These are phyloP conservation scores for Lagopus muta DNA, from an alignment of 2,113 vertebrate genomes.

Conservation along the genomic window DNA sequence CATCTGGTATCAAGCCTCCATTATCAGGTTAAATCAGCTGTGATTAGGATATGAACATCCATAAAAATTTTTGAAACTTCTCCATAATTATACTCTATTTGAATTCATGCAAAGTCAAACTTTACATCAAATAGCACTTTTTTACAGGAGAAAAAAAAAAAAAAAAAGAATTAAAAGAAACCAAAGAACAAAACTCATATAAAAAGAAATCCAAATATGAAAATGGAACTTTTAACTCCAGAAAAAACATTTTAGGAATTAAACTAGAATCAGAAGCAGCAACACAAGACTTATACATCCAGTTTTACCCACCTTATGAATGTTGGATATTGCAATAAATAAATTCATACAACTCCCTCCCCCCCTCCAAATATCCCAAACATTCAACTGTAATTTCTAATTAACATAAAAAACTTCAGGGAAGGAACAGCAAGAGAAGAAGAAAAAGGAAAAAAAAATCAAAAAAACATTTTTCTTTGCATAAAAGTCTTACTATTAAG, in stretches of 20 bases:
- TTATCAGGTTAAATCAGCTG: background rate
- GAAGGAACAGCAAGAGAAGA: background rate
- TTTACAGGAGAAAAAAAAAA: background rate
- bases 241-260: too few relatives aligned
- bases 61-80: background rate
- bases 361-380: background rate
- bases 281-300: too few relatives aligned
- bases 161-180: background rate
- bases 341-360: too few relatives aligned
- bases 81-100: background rate
- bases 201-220: too few relatives aligned
- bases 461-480: background rate
- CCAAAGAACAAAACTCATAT: too few relatives aligned
- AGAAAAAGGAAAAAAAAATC: background rate
- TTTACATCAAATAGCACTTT: background rate
- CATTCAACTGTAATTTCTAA: background rate
- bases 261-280: too few relatives aligned
- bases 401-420: background rate
- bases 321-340: too few relatives aligned
- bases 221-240: too few relatives aligned
- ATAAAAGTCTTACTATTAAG: background rate
- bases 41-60: background rate
- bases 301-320: too few relatives aligned
- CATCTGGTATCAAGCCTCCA: background rate
- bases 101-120: background rate